Evolutionary conservation across 2,113 vertebrate genomes (phyloP), one percentile per base, ranked within the genome.

Genomic region (Haliaeetus leucogaster): DNA sequence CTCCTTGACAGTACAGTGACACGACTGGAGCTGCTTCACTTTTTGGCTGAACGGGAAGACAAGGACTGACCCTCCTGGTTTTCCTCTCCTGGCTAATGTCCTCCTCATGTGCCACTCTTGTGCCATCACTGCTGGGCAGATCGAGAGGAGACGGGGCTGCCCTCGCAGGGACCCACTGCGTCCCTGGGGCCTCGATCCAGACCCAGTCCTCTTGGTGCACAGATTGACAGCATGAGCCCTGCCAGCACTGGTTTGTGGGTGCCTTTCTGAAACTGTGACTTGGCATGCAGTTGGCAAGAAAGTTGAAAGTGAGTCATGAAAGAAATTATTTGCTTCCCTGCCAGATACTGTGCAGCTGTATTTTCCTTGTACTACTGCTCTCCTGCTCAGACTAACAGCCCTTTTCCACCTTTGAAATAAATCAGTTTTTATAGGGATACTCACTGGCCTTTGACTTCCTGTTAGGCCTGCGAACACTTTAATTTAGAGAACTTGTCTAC

Each of bases 141-240:
- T 6, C 1, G 7, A 38, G 48, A 70, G 50, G 42, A 68, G 43
- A 13, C 1, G 2, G 30, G 30, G 8, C 10, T 82, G 62, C 53
- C 8, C 88, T 74, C 0, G 0, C 3, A 13, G 59, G 19, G 34
- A 77, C 18, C 43, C 30, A 1, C 2, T 7, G 3, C 1, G 3
- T 40, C 48, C 42, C 30, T 0, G 1, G 23, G 58, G 14, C 40
- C 26, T 62, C 0, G 0, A 27, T 42, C 42, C 38, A 63, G 26
- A 47, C 10, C 11, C 30, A 19, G 80, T 70, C 23, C 48, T 55
- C 30, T 34, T 1, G 6, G 12, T 40, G 40, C 22, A 23, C 0
- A 0, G 7, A 53, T 14, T 50, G 23, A 34, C 30, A 74, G 38
- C 29, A 26, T 1, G 2, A 77, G 27, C 74, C 25, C 32, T 81